Evolutionary conservation across 2,888 invertebrate genomes (phyloP).

Genomic region (Cactoblastis cactorum): DNA sequence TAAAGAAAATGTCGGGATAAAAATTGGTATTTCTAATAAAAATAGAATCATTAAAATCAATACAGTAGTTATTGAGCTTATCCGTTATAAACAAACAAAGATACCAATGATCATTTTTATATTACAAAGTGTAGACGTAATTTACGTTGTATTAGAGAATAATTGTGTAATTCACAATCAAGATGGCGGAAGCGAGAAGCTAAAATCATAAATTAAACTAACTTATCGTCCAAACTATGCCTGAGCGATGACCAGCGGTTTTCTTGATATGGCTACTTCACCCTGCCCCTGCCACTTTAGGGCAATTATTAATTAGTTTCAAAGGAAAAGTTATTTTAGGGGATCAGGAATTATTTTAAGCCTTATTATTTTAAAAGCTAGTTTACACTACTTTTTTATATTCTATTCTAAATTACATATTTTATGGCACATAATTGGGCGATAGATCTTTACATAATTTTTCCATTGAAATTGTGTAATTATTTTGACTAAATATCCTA

Average conservation of each 20-base stretch:
- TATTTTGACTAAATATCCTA: too few relatives aligned
- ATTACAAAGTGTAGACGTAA: not conserved
- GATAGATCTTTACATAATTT: too few relatives aligned
- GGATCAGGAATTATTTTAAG: not conserved
- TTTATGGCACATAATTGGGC: too few relatives aligned
- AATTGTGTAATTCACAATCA: not conserved
- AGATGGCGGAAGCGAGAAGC: constrained; percentile 10
- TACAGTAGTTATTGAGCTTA: too few relatives aligned
- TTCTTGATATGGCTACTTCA: constrained; percentile 26
- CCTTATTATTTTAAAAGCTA: constrained; percentile 14
- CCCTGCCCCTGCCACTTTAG: constrained; percentile 42
- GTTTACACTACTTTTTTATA: too few relatives aligned
- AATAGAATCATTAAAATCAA: too few relatives aligned
- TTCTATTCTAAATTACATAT: too few relatives aligned
- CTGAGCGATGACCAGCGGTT: constrained; percentile 37
- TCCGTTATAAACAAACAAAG: too few relatives aligned
- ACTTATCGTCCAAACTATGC: constrained; percentile 17
- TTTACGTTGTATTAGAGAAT: not conserved
- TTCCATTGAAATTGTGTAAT: too few relatives aligned
- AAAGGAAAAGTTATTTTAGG: constrained; percentile 14
- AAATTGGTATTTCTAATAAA: too few relatives aligned
- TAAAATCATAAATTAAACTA: constrained; percentile 11
- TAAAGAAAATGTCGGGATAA: too few relatives aligned
- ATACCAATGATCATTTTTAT: too few relatives aligned
- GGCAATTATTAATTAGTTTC: constrained; percentile 40